These are phyloP conservation scores for Lasioglossum vierecki DNA, from an alignment of 2,888 invertebrate genomes.

Conservation along the genomic window DNA sequence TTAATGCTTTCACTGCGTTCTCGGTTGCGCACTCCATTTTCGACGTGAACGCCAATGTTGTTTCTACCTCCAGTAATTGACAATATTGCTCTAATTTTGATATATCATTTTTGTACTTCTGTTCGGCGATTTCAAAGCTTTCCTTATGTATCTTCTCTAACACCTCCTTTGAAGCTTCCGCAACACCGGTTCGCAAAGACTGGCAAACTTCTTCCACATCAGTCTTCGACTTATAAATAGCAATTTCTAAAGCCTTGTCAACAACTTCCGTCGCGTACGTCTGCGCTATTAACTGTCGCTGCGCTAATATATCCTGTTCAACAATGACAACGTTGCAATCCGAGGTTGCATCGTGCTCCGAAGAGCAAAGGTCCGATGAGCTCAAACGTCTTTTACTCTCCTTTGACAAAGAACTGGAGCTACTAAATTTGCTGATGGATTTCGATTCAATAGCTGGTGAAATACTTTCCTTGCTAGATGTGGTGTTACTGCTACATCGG, in stretches of 20 bases:
- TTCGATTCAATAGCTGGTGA: constrained; percentile 48
- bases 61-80: constrained; percentile 76
- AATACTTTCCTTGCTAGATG: constrained; percentile 60
- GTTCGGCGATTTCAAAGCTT: constrained; percentile 76
- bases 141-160: constrained; percentile 79
- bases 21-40: constrained; percentile 82
- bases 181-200: constrained; percentile 78
- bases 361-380: constrained; percentile 48
- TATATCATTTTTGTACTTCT: constrained; percentile 71
- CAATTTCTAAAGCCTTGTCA: constrained; percentile 81
- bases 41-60: constrained; percentile 77
- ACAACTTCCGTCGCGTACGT: constrained; percentile 82
- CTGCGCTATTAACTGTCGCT: constrained; percentile 77
- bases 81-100: constrained; percentile 74
- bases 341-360: constrained; percentile 29
- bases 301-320: constrained; percentile 68
- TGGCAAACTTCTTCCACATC: constrained; percentile 82
- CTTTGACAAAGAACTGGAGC: constrained; percentile 48
- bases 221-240: constrained; percentile 82
- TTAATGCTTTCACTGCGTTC: constrained; percentile 81
- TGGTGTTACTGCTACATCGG: constrained; percentile 49
- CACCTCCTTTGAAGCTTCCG: constrained; percentile 80
- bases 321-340: constrained; percentile 48
- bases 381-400: constrained; percentile 59
- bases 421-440: constrained; percentile 48